Conservation (phyloP, 1,140 invertebrate genomes). For the Drosophila nikananu region DNA sequence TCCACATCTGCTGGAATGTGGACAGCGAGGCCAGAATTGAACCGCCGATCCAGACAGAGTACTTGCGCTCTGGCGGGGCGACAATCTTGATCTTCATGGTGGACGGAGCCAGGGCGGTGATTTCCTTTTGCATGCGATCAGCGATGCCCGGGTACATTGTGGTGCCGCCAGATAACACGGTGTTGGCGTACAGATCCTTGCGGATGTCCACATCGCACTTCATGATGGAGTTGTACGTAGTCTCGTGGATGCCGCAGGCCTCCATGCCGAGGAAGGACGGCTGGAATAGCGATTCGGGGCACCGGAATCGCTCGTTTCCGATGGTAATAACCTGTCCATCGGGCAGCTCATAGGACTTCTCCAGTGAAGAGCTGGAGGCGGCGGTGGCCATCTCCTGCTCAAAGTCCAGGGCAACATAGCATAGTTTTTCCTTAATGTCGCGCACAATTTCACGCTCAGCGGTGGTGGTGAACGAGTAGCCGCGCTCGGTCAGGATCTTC, state of each 20-base stretch:
- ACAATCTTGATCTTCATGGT: constrained; percentile 98
- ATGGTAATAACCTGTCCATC: constrained; percentile 95
- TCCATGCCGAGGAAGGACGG: constrained; percentile 96
- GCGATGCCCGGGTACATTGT: constrained; percentile 93
- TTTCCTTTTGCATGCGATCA: constrained; percentile 95
- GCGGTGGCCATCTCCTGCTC: constrained; percentile 95
- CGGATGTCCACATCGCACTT: constrained; percentile 96
- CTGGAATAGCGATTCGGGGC: constrained; percentile 96
- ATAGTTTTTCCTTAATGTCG: constrained; percentile 94
- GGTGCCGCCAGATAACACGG: constrained; percentile 93
- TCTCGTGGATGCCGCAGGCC: constrained; percentile 95
- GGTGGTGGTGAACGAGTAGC: constrained; percentile 89
- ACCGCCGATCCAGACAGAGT: constrained; percentile 96
- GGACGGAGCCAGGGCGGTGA: constrained; percentile 93
- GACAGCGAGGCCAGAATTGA: constrained; percentile 94
- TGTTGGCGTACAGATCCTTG: constrained; percentile 96
- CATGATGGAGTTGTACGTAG: constrained; percentile 97
- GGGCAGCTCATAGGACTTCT: constrained; percentile 94
- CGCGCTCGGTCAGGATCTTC: constrained; percentile 95
- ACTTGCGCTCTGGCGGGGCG: constrained; percentile 96
- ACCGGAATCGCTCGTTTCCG: constrained; percentile 97
- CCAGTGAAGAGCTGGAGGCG: constrained; percentile 91
- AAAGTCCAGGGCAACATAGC: constrained; percentile 93
- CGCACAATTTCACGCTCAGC: constrained; percentile 93
- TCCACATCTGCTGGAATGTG: constrained; percentile 98